phyloP scores from a whole-genome alignment of 2,888 invertebrate genomes.

The Cylloceria caligata region DNA sequence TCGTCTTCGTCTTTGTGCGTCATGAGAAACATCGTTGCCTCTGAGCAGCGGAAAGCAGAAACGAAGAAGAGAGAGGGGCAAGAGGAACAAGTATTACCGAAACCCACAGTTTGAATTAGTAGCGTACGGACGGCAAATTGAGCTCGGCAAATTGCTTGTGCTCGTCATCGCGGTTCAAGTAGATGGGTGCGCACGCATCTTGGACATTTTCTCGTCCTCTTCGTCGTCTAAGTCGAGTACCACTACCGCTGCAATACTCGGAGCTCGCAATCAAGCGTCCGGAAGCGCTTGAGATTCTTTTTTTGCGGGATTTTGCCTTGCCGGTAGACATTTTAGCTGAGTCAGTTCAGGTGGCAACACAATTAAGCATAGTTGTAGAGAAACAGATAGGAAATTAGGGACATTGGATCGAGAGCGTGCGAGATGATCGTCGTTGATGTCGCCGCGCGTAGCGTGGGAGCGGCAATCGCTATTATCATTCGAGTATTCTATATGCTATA shows the following conservation, averaged over 20 bases:
- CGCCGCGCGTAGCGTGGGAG: constrained; percentile 33
- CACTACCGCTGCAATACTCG: neutral
- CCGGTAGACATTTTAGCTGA: neutral
- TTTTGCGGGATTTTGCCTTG: constrained; percentile 5
- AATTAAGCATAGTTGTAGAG: neutral
- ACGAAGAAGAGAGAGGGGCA: constrained; percentile 10
- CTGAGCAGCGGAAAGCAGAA: constrained; percentile 1
- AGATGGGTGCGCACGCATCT: constrained; percentile 49
- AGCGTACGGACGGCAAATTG: constrained; percentile 79
- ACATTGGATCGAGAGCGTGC: constrained; percentile 2
- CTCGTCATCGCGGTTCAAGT: constrained; percentile 64
- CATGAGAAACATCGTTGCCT: constrained; percentile 76
- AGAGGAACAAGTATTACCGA: constrained; percentile 77
- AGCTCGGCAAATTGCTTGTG: constrained; percentile 78
- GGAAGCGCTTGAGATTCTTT: constrained; percentile 62
- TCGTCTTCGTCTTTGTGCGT: constrained; percentile 65
- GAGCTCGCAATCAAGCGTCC: constrained; percentile 57
- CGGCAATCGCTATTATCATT: constrained; percentile 6
- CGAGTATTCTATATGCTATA: neutral
- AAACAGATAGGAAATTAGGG: neutral
- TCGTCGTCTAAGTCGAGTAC: constrained; percentile 41
- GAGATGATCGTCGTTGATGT: constrained; percentile 15
- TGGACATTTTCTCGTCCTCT: constrained; percentile 39
- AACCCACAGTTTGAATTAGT: constrained; percentile 83
- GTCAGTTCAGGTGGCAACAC: constrained; percentile 23